Evolutionary conservation across 2,888 invertebrate species (phyloP), one percentile per base, ranked within the genome.

Genomic region (Lydus trimaculatus): DNA sequence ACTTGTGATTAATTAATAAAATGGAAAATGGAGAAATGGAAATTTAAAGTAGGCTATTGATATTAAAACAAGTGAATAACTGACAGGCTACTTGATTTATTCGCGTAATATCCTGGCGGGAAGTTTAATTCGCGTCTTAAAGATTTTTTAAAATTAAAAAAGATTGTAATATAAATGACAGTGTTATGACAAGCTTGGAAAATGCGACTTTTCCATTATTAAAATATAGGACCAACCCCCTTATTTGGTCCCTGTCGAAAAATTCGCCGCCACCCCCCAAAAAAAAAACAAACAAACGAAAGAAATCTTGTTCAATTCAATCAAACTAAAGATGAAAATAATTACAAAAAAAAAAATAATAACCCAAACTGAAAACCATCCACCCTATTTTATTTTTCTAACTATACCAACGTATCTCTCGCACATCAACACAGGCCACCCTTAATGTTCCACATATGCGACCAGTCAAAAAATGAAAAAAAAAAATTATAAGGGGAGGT

Each of bases 141-240:
- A 80, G 81, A 81, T 82, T 82, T 71, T 81, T 79, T 78, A 79
- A 83, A 83, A 82, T 82, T 82, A 82, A 83, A 83, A 75, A 82
- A 79, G 81, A 82, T 80, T 77, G 81, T 82, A 80, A 82, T 83
- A 83, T 83, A 83, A 83, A 82, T 82, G 83, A 83, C 82, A 81
- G 77, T 81, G 81, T 82, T 82, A 81, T 82, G 82, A 82, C 82
- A 80, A 79, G 79, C 75, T 74, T 43, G 69, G 69, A 65, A 72
- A 77, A 70, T 75, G 73, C 74, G 80, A 79, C 74, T 80, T 81
- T 48, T 81, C 78, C 81, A 80, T 82, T 82, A 82, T 82, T 82
- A 82, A 82, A 82, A 39, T 5, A n/a, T n/a, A n/a, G n/a, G n/a
- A 39, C 15, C 6, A 39, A 15, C 39, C 13, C 39, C n/a, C n/a